Evolutionary conservation across 1,140 invertebrate genomes (phyloP).

Genomic region (Aplysia californica): DNA sequence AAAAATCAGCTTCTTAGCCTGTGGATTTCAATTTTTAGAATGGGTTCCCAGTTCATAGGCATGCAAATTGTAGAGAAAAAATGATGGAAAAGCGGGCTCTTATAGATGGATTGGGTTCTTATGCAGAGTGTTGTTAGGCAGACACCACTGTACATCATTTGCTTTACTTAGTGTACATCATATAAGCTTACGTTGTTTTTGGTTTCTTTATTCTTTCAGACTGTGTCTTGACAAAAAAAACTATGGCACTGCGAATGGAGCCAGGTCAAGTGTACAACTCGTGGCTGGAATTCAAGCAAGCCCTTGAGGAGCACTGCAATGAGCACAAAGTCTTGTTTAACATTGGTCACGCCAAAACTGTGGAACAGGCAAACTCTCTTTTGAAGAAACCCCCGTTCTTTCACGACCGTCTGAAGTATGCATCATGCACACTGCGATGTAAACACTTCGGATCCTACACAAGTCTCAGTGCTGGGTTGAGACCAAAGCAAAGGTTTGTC

Average conservation of each 20-base stretch:
- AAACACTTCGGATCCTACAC: conserved; percentile 27
- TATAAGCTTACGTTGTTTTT: not conserved
- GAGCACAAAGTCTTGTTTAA: conserved; percentile 25
- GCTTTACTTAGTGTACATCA: not conserved
- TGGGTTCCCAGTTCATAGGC: not conserved
- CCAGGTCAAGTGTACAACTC: conserved; percentile 22
- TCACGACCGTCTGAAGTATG: conserved; percentile 17
- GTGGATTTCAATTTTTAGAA: too few relatives aligned
- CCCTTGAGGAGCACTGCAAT: conserved; percentile 19
- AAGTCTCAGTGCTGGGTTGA: conserved; percentile 19
- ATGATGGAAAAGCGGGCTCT: too few relatives aligned
- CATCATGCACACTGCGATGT: conserved; percentile 6
- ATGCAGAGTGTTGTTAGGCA: not conserved
- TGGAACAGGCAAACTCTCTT: conserved; percentile 21
- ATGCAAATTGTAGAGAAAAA: too few relatives aligned
- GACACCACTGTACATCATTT: not conserved
- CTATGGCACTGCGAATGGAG: conserved; percentile 22
- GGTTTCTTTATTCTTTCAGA: not conserved
- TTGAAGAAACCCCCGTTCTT: conserved; percentile 19
- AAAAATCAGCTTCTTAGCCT: too few relatives aligned
- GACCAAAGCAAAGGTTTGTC: conserved; percentile 22
- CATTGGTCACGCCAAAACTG: conserved; percentile 25
- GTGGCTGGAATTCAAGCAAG: conserved; percentile 22
- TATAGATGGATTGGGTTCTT: too few relatives aligned
- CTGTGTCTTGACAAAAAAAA: not conserved